Conservation (phyloP, 2,797 vertebrate genomes). For the Falco novaeseelandiae region DNA sequence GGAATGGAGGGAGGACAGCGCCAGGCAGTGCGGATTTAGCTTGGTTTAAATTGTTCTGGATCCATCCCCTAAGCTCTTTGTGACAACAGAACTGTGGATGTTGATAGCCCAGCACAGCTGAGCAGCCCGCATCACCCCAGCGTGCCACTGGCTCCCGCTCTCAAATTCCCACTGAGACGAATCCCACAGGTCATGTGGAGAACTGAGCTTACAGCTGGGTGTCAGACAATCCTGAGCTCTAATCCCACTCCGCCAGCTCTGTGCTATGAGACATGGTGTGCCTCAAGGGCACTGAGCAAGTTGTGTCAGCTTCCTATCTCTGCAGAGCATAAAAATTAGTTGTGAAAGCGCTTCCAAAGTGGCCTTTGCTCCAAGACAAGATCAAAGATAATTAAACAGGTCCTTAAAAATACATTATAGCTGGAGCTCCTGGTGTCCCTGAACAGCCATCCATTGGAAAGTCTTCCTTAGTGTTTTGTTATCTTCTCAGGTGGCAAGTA, state of each 20-base stretch:
- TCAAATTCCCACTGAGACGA: neutral
- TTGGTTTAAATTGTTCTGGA: neutral
- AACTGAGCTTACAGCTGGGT: slow-evolving; percentile 30
- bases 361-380: neutral
- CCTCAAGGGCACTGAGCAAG: neutral
- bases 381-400: neutral
- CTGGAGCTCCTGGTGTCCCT: neutral
- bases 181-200: neutral
- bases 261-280: neutral
- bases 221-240: neutral
- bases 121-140: neutral
- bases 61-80: neutral
- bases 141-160: neutral
- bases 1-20: neutral
- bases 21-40: neutral
- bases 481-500: neutral
- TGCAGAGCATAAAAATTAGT: neutral
- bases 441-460: neutral
- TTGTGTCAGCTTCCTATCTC: neutral
- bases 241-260: neutral
- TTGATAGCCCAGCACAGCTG: slow-evolving; percentile 34
- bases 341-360: neutral
- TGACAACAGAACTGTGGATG: neutral
- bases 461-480: neutral
- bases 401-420: neutral